phyloP scores from a whole-genome alignment of 2,113 vertebrate species.

The Anguilla rostrata region DNA sequence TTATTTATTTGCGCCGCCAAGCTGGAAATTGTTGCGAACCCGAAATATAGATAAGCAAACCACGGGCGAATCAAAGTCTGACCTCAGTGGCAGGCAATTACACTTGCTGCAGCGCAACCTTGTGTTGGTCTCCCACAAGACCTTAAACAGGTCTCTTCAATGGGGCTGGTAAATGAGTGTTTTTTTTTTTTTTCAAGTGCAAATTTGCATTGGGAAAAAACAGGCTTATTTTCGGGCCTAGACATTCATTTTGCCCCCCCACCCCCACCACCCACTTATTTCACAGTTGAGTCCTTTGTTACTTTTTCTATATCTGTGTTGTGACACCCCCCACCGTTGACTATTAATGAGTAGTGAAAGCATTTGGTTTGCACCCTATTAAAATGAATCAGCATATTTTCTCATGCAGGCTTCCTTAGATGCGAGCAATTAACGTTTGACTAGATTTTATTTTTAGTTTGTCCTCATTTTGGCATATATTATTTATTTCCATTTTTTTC shows the following conservation, averaged over 20 bases:
- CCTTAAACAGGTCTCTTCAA: slow-evolving; percentile 19
- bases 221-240: not conserved
- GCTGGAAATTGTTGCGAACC: slow-evolving; percentile 10
- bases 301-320: not conserved
- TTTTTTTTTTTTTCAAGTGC: slow-evolving; percentile 9
- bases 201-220: not conserved
- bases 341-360: not conserved
- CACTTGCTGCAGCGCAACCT: slow-evolving; percentile 17
- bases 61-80: slow-evolving; percentile 11
- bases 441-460: slow-evolving; percentile 3
- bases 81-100: slow-evolving; percentile 28
- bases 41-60: slow-evolving; percentile 25
- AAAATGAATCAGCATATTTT: slow-evolving; percentile 20
- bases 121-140: slow-evolving; percentile 10
- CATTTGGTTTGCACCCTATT: slow-evolving; percentile 4
- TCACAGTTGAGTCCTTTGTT: not conserved
- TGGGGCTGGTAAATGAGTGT: not conserved
- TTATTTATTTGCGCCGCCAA: not conserved
- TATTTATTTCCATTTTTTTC: not conserved
- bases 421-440: not conserved
- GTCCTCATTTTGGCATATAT: not conserved
- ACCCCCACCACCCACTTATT: not conserved
- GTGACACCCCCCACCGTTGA: not conserved
- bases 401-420: slow-evolving; percentile 1
- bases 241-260: not conserved